phyloP scores from a whole-genome alignment of 2,888 invertebrate species.

The Crioceris asparagi region DNA sequence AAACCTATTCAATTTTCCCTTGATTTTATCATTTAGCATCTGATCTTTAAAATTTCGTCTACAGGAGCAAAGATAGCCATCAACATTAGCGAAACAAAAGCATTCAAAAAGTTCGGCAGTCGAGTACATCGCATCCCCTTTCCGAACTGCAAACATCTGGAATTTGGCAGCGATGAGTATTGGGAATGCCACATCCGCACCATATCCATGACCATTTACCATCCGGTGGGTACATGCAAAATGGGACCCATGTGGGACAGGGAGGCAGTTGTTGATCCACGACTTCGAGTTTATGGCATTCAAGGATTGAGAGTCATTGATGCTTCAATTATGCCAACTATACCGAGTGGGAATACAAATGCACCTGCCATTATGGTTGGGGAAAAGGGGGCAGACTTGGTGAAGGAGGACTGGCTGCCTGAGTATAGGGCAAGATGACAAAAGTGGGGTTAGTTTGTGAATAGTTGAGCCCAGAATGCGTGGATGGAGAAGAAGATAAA shows the following conservation, averaged over 20 bases:
- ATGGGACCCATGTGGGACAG: conserved; percentile 76
- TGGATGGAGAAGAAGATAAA: neutral
- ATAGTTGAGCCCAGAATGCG: neutral
- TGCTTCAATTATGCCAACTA: conserved; percentile 81
- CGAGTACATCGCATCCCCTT: conserved; percentile 16
- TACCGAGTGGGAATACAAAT: conserved; percentile 82
- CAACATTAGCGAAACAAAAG: conserved; percentile 59
- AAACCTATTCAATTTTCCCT: no score
- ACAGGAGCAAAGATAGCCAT: conserved; percentile 60
- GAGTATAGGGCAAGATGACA: neutral
- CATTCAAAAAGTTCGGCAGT: conserved; percentile 68
- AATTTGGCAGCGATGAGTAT: conserved; percentile 69
- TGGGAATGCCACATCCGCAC: conserved; percentile 80
- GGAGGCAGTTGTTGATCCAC: conserved; percentile 72
- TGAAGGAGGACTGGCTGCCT: conserved; percentile 70
- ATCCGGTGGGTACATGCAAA: conserved; percentile 79
- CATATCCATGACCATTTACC: conserved; percentile 83
- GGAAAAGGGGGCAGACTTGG: conserved; percentile 77
- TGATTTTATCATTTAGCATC: no score
- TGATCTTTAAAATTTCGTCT: conserved; percentile 4
- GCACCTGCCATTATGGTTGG: conserved; percentile 89
- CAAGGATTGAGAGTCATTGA: conserved; percentile 72
- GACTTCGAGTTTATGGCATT: conserved; percentile 66
- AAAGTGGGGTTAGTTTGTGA: neutral
- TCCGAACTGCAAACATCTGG: conserved; percentile 37